Conservation (phyloP, 2,113 vertebrate species). For the Psittacus erithacus region DNA sequence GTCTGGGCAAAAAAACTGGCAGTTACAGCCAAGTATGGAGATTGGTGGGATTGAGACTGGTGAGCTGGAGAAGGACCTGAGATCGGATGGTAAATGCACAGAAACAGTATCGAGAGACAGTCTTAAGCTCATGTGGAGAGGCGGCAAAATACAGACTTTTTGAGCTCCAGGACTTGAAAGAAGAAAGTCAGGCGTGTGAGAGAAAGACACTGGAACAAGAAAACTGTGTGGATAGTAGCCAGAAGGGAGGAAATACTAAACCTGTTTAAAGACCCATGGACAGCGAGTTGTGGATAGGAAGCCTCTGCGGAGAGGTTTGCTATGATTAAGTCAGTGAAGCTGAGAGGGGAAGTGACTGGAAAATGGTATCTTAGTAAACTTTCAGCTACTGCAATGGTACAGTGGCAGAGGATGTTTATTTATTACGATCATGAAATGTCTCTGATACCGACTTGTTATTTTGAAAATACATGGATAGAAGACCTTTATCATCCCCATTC, state of each 20-base stretch:
- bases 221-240: accelerated
- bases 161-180: neutral
- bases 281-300: neutral
- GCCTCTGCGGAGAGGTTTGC: neutral
- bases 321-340: neutral
- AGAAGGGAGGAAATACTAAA: neutral
- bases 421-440: neutral
- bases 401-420: neutral
- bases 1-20: neutral
- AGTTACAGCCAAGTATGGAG: accelerated
- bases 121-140: neutral
- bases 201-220: neutral
- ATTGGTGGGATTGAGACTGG: neutral
- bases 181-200: neutral
- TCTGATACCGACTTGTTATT: neutral
- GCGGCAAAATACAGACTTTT: neutral
- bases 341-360: neutral
- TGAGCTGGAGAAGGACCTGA: neutral
- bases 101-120: neutral
- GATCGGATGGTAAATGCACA: neutral
- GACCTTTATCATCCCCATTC: neutral
- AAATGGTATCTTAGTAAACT: neutral
- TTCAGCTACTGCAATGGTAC: neutral
- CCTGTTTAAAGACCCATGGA: neutral
- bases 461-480: neutral